Evolutionary conservation across 2,888 invertebrate species (phyloP).

Genomic region (Cephus sareptanus): DNA sequence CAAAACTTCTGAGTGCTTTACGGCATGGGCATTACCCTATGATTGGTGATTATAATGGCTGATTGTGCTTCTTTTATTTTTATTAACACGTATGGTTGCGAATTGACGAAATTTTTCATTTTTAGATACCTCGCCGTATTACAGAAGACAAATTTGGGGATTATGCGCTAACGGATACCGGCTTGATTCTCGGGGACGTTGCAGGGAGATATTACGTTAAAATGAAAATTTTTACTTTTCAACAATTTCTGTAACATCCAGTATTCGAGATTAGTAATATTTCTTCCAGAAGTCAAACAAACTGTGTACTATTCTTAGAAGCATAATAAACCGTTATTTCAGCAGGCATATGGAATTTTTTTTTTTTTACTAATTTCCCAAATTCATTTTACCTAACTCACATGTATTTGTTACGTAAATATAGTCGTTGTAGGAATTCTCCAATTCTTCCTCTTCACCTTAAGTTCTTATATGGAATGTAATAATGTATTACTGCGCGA

Average conservation of each 20-base stretch:
- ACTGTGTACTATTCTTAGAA: not conserved
- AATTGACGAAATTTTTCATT: not conserved
- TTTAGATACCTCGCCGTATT: no score
- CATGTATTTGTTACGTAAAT: not conserved
- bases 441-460: not conserved
- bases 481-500: not conserved
- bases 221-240: not conserved
- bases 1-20: no score
- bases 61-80: not conserved
- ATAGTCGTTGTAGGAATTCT: not conserved
- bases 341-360: no score
- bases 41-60: not conserved
- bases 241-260: not conserved
- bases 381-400: not conserved
- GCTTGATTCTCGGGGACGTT: not conserved
- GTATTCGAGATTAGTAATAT: not conserved
- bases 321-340: not conserved
- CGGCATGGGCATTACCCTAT: fast-evolving
- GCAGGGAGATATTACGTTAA: not conserved
- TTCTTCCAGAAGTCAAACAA: not conserved
- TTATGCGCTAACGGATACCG: not conserved
- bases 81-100: not conserved
- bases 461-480: no score
- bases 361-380: not conserved
- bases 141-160: no score